These are phyloP conservation scores for Thaleichthys pacificus DNA, from an alignment of 2,797 vertebrate genomes.

Conservation along the genomic window DNA sequence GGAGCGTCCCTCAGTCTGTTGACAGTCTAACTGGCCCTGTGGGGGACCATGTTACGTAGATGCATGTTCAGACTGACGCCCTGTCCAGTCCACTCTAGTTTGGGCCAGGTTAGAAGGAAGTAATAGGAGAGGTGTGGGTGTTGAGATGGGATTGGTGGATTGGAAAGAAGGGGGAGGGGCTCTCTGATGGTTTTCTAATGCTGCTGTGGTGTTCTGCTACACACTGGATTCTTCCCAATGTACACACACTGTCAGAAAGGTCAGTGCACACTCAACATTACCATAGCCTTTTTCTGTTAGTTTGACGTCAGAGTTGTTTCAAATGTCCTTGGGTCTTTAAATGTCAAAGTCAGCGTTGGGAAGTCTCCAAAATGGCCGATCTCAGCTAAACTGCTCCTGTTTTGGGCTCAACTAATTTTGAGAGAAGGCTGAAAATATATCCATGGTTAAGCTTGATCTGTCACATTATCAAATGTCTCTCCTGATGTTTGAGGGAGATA, in stretches of 20 bases:
- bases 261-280: conserved; percentile 41
- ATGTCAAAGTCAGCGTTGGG: conserved; percentile 46
- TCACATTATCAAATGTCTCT: no score
- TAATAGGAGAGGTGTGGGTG: conserved; percentile 37
- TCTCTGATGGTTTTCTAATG: conserved; percentile 7
- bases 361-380: conserved; percentile 36
- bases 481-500: background rate
- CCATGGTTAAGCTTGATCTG: no score
- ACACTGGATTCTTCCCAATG: conserved; percentile 53
- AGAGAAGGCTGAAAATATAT: no score
- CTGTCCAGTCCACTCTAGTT: conserved; percentile 33
- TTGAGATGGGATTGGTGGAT: conserved; percentile 18
- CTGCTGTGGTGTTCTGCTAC: conserved; percentile 44
- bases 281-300: conserved; percentile 22
- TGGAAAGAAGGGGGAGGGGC: background rate
- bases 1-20: conserved; percentile 57
- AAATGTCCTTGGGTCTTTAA: conserved; percentile 61
- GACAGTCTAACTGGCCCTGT: conserved; percentile 63
- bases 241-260: conserved; percentile 52
- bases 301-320: conserved; percentile 56
- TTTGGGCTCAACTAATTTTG: background rate
- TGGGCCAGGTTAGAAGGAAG: conserved; percentile 18
- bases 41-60: conserved; percentile 30
- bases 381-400: conserved; percentile 25
- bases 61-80: conserved; percentile 47